A percentile compares a stretch with the other conserved stretches of the same genome.
Conservation (phyloP, 1,140 invertebrate genomes). For the Heterodera schachtii region DNA sequence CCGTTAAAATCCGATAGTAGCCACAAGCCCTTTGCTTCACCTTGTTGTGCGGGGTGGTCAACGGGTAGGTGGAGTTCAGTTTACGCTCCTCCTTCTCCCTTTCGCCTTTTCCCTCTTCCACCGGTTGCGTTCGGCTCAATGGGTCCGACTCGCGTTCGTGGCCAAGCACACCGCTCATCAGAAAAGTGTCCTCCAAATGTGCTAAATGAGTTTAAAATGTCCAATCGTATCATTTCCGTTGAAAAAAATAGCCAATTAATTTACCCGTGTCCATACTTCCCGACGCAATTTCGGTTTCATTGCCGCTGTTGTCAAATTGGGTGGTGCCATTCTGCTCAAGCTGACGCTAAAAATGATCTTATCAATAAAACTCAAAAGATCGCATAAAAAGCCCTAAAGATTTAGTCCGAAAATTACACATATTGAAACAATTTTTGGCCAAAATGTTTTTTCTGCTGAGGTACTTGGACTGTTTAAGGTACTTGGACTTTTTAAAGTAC, state of each 20-base stretch:
- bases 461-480: neutral
- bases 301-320: neutral
- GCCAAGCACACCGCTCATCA: neutral
- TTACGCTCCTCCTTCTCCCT: neutral
- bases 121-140: neutral
- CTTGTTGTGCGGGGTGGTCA: too few species aligned
- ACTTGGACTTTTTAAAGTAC: neutral
- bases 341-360: neutral
- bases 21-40: too few species aligned
- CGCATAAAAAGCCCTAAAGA: too few species aligned
- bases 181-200: conserved; percentile 7
- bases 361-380: too few species aligned
- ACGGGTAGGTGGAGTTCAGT: too few species aligned
- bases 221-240: neutral
- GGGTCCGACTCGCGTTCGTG: neutral
- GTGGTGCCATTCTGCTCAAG: neutral
- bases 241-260: neutral
- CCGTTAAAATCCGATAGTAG: too few species aligned
- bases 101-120: neutral
- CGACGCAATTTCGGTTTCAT: neutral
- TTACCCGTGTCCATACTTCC: neutral
- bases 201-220: neutral
- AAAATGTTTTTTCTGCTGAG: neutral
- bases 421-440: too few species aligned
- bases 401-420: too few species aligned